Percentiles rank a stretch among this genome's conserved stretches.
These are phyloP conservation scores for Patella ulyssiponensis DNA, from an alignment of 2,888 invertebrate species.

Conservation along the genomic window DNA sequence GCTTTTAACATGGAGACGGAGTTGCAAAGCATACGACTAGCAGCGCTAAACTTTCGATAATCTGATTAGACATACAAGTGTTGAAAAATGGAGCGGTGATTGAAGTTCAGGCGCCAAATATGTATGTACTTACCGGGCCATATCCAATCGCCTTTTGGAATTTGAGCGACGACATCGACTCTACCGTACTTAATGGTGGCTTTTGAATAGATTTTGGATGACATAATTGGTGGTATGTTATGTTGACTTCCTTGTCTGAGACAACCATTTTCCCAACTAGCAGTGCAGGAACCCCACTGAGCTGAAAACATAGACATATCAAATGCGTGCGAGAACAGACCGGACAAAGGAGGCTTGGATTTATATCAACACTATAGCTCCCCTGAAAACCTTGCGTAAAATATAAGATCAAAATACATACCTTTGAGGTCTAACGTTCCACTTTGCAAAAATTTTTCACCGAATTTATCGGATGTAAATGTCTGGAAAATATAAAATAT, in stretches of 20 bases:
- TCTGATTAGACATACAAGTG: too few species aligned
- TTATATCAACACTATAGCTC: too few species aligned
- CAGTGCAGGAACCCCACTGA: constrained; percentile 49
- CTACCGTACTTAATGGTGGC: constrained; percentile 80
- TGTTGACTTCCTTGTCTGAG: constrained; percentile 69
- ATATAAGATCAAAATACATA: constrained; percentile 22
- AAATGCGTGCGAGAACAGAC: background rate
- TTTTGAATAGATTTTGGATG: constrained; percentile 78
- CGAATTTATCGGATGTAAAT: constrained; percentile 57
- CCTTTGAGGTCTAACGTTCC: constrained; percentile 71
- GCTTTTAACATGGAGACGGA: too few species aligned
- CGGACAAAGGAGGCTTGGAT: too few species aligned
- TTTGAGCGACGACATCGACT: constrained; percentile 78
- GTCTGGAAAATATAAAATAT: constrained; percentile 44
- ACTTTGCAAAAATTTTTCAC: constrained; percentile 73
- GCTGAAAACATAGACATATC: constrained; percentile 29
- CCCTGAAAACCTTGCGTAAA: too few species aligned
- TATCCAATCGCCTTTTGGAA: constrained; percentile 82
- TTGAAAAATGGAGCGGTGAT: too few species aligned
- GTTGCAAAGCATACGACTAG: too few species aligned
- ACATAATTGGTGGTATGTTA: constrained; percentile 78
- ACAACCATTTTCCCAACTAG: constrained; percentile 71
- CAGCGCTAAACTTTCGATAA: too few species aligned
- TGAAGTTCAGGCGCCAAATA: too few species aligned
- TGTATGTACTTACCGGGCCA: constrained; percentile 77